Evolutionary conservation across 2,888 invertebrate genomes (phyloP).

Genomic region (Leptothorax acervorum): DNA sequence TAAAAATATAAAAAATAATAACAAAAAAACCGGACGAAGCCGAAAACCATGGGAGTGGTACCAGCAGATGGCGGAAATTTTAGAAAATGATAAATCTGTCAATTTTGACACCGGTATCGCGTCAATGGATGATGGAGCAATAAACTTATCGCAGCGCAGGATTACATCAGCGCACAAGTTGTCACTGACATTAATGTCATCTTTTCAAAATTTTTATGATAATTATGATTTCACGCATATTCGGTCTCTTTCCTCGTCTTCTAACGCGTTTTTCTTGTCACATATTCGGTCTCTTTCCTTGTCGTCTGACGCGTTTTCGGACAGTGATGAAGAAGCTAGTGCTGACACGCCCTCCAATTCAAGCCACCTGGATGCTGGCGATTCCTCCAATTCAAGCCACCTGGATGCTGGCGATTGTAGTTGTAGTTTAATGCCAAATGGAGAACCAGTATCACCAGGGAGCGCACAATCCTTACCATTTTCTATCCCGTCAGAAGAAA

Average conservation of each 20-base stretch:
- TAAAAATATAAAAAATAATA: background rate
- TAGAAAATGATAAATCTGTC: background rate
- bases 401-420: background rate
- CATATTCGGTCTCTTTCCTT: no score
- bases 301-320: background rate
- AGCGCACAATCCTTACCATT: background rate
- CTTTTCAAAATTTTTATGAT: background rate
- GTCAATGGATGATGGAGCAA: background rate
- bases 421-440: background rate
- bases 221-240: background rate
- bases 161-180: background rate
- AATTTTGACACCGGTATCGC: background rate
- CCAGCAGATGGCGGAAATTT: background rate
- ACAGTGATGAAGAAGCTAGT: background rate
- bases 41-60: background rate
- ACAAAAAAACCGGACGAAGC: background rate
- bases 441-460: background rate
- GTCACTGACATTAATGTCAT: background rate
- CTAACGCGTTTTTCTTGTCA: no score
- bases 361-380: no score
- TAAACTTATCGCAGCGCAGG: background rate
- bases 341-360: background rate
- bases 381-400: background rate
- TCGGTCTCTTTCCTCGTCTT: background rate
- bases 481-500: background rate